Evolutionary conservation across 2,113 vertebrate genomes (phyloP).

Genomic region (Tragelaphus scriptus): DNA sequence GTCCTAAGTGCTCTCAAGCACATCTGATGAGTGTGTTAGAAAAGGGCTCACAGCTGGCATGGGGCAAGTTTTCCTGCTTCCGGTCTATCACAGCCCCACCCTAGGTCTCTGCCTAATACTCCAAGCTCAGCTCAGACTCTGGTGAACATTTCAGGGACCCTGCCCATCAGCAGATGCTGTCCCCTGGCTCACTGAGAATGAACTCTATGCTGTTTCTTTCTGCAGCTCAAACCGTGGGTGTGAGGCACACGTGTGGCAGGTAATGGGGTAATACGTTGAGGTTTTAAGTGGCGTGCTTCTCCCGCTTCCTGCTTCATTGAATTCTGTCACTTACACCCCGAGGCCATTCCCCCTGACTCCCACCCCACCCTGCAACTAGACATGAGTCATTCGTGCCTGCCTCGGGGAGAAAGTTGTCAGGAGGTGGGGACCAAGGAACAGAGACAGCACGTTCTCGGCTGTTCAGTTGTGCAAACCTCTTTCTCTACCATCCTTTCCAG

Average conservation of each 20-base stretch:
- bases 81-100: background rate
- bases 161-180: background rate
- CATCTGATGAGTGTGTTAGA: accelerated
- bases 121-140: background rate
- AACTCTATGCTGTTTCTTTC: background rate
- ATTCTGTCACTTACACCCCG: background rate
- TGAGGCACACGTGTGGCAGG: background rate
- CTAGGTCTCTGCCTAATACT: background rate
- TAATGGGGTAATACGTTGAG: background rate
- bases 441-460: background rate
- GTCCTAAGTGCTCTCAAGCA: background rate
- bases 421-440: background rate
- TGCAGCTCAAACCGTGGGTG: background rate
- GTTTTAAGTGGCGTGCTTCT: background rate
- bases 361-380: background rate
- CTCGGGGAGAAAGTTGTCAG: background rate
- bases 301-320: background rate
- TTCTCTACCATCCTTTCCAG: background rate
- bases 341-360: background rate
- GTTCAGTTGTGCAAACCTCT: background rate
- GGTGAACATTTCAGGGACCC: background rate
- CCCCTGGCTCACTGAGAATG: background rate
- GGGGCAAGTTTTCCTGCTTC: background rate
- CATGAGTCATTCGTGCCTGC: slow-evolving; percentile 9
- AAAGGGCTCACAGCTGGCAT: background rate